A percentile compares a stretch with the other conserved stretches of the same genome.
Evolutionary conservation across 2,113 vertebrate species (phyloP).

Genomic region (Lanius collurio): DNA sequence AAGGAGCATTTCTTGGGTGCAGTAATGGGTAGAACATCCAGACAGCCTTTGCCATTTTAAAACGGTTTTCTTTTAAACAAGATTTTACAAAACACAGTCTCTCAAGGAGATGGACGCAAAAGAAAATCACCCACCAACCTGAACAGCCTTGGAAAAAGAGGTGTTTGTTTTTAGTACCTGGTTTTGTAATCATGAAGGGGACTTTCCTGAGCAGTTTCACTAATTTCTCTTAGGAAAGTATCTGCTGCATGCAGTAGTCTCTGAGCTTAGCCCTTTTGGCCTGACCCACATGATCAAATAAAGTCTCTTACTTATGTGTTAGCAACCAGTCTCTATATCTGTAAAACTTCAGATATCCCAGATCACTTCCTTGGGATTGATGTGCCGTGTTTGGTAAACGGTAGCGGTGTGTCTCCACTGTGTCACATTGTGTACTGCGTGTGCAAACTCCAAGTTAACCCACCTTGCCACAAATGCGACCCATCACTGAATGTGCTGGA

Average conservation of each 20-base stretch:
- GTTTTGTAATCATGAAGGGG: neutral
- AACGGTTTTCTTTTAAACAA: rapidly evolving
- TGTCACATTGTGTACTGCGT: rapidly evolving
- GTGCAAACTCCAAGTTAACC: neutral
- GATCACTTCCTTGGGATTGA: neutral
- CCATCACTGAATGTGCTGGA: neutral
- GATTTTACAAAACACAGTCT: neutral
- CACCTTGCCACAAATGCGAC: neutral
- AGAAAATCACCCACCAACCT: neutral
- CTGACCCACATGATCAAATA: neutral
- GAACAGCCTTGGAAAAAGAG: neutral
- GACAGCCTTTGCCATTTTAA: neutral
- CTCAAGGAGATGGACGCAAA: rapidly evolving
- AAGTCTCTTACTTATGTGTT: neutral
- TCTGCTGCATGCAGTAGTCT: neutral
- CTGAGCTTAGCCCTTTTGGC: neutral
- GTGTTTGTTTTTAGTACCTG: neutral
- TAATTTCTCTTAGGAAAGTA: neutral
- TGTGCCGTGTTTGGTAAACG: neutral
- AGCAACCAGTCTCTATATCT: neutral
- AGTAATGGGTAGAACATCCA: neutral
- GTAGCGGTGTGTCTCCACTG: rapidly evolving
- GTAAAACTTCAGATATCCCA: neutral
- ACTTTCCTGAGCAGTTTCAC: neutral
- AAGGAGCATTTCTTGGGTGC: neutral